Conservation (phyloP, 2,797 vertebrate genomes). For the Falco biarmicus region DNA sequence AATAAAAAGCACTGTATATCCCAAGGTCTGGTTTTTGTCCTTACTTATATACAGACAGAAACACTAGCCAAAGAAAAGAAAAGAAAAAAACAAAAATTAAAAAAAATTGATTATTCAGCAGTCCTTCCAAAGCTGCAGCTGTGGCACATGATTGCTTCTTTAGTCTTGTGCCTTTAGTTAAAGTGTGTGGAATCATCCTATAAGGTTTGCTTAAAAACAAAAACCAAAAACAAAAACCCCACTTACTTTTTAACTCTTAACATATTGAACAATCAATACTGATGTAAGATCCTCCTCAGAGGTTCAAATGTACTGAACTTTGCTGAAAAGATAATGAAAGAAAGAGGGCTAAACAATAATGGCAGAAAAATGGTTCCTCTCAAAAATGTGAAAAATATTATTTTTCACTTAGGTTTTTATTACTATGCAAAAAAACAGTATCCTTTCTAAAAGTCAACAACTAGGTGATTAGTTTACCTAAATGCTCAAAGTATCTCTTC, state of each 20-base stretch:
- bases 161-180: neutral
- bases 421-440: neutral
- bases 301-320: neutral
- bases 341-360: neutral
- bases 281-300: neutral
- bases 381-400: too few relatives aligned
- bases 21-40: neutral
- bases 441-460: neutral
- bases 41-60: neutral
- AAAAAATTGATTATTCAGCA: neutral
- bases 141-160: neutral
- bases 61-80: fast-evolving
- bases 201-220: neutral
- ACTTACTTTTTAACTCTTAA: neutral
- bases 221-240: too few relatives aligned
- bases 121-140: neutral
- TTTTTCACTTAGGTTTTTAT: neutral
- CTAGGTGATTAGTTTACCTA: neutral
- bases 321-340: neutral
- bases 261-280: neutral
- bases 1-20: neutral
- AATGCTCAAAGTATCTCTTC: neutral
- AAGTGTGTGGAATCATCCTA: neutral
- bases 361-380: neutral
- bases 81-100: neutral